Percentiles rank a stretch among this genome's conserved stretches.
Evolutionary conservation across 2,113 vertebrate genomes (phyloP).

Genomic region (Emberiza fucata): DNA sequence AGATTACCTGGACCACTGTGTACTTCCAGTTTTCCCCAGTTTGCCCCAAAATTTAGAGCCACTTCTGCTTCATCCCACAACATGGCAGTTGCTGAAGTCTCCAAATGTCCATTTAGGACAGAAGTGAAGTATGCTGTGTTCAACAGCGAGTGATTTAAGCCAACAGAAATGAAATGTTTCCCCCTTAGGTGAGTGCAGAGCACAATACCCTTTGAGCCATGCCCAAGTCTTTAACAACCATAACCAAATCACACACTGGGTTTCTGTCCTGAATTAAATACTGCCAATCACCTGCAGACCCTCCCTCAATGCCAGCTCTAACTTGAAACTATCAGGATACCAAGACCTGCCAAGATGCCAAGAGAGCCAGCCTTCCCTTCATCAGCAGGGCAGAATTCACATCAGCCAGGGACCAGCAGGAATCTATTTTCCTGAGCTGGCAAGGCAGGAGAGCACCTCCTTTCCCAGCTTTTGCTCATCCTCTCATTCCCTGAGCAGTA

Average conservation of each 20-base stretch:
- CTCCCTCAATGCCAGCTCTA: not conserved
- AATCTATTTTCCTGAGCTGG: not conserved
- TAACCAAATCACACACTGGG: not conserved
- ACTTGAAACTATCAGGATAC: not conserved
- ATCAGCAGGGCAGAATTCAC: not conserved
- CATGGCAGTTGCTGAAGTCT: not conserved
- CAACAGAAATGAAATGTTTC: not conserved
- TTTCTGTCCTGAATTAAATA: not conserved
- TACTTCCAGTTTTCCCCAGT: not conserved
- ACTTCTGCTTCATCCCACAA: not conserved
- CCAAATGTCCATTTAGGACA: not conserved
- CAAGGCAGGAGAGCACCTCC: not conserved
- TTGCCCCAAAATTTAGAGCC: not conserved
- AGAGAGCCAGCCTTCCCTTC: not conserved
- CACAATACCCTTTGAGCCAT: not conserved
- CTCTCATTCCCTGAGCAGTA: not conserved
- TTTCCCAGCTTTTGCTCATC: not conserved
- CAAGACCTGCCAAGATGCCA: not conserved
- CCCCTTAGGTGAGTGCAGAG: not conserved
- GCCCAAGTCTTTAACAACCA: not conserved
- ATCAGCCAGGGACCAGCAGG: not conserved
- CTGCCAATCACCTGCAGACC: not conserved
- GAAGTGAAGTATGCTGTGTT: not conserved
- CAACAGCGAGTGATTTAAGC: not conserved
- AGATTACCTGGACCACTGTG: not conserved